A percentile compares a stretch with the other conserved stretches of the same genome.
Evolutionary conservation across 2,888 invertebrate genomes (phyloP).

Genomic region (Diarsia mendica): DNA sequence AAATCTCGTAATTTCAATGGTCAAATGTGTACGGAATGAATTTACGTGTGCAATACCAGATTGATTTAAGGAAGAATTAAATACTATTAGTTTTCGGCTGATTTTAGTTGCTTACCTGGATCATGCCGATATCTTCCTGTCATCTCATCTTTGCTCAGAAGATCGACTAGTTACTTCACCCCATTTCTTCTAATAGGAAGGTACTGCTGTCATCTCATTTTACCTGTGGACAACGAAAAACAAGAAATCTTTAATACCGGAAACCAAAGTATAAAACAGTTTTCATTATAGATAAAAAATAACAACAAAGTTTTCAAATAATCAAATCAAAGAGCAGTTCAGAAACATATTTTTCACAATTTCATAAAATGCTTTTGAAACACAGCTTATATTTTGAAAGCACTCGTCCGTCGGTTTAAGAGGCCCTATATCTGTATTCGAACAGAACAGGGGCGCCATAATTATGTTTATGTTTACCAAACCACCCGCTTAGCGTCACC

Average conservation of each 20-base stretch:
- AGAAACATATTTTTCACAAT: neutral
- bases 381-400: neutral
- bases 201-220: constrained; percentile 1
- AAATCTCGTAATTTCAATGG: neutral
- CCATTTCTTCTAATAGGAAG: constrained; percentile 21
- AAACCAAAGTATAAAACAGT: neutral
- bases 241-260: neutral
- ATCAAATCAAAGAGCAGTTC: neutral
- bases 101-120: constrained; percentile 44
- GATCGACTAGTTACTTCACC: constrained; percentile 20
- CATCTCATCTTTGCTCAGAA: neutral
- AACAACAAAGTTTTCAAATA: neutral
- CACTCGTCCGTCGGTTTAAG: constrained; percentile 27
- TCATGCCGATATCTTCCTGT: constrained; percentile 7
- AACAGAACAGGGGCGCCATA: constrained; percentile 21
- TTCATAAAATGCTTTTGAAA: neutral
- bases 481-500: constrained; percentile 14
- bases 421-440: constrained; percentile 8
- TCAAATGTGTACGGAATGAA: neutral
- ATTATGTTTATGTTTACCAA: constrained; percentile 44
- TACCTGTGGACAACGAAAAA: constrained; percentile 58
- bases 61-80: neutral
- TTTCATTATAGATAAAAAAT: neutral
- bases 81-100: neutral
- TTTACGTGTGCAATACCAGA: neutral